Evolutionary conservation across 1,140 invertebrate genomes (phyloP).

Genomic region (Sipha flava): DNA sequence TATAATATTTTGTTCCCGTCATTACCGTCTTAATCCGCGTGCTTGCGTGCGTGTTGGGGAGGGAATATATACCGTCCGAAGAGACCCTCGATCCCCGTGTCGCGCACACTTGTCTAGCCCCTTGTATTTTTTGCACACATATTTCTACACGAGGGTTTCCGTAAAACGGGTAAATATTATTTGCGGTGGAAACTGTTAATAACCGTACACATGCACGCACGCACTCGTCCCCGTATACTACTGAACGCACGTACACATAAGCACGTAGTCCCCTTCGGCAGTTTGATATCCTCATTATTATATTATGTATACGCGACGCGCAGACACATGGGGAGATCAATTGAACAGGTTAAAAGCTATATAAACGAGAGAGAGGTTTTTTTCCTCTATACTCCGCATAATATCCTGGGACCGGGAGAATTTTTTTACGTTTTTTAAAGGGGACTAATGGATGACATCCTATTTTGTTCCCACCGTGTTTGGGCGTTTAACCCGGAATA

Average conservation of each 20-base stretch:
- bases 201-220: slow-evolving; percentile 5
- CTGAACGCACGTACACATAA: neutral
- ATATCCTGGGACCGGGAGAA: slow-evolving; percentile 23
- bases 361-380: slow-evolving; percentile 29
- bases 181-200: slow-evolving; percentile 33
- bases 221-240: neutral
- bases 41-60: neutral
- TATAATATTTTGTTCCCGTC: slow-evolving; percentile 27
- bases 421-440: slow-evolving; percentile 32
- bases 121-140: neutral
- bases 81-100: slow-evolving; percentile 6
- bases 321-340: slow-evolving; percentile 9
- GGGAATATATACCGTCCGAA: neutral
- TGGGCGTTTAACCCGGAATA: slow-evolving; percentile 26
- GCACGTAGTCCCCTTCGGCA: neutral
- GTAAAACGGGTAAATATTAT: slow-evolving; percentile 33
- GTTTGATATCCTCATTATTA: slow-evolving; percentile 32
- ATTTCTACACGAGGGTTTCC: slow-evolving; percentile 4
- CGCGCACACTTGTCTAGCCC: slow-evolving; percentile 12
- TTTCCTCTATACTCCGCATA: neutral
- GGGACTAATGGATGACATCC: slow-evolving; percentile 32
- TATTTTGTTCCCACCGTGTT: slow-evolving; percentile 27
- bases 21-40: slow-evolving; percentile 18
- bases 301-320: neutral
- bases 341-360: slow-evolving; percentile 33